These are phyloP conservation scores for Papilio dardanus DNA, from an alignment of 1,140 invertebrate genomes.

Conservation along the genomic window DNA sequence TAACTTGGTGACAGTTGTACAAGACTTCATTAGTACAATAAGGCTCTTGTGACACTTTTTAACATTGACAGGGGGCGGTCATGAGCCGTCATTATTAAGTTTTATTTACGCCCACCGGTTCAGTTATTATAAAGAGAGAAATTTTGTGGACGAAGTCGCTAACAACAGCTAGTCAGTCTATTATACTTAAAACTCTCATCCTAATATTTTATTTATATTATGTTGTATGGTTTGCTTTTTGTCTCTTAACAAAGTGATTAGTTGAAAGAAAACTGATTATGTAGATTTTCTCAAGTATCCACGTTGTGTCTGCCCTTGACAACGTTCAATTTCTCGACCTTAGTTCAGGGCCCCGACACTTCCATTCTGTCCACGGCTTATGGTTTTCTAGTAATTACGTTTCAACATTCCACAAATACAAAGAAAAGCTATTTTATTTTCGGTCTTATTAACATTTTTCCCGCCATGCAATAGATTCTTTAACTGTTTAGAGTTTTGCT, in stretches of 20 bases:
- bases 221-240: background rate
- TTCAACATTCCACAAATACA: background rate
- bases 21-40: too few species aligned
- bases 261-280: constrained; percentile 12
- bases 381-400: background rate
- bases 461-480: background rate
- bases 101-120: too few species aligned
- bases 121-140: too few species aligned
- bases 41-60: too few species aligned
- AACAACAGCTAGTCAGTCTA: too few species aligned
- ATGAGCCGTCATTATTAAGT: too few species aligned
- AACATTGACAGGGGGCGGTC: too few species aligned
- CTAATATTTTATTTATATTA: too few species aligned
- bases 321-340: constrained; percentile 19
- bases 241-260: background rate
- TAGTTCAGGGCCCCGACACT: constrained; percentile 5
- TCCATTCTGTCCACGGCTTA: constrained; percentile 3
- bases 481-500: too few species aligned
- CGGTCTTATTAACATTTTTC: background rate
- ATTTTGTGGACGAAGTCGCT: too few species aligned
- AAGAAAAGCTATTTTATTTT: background rate
- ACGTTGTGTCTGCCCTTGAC: constrained; percentile 1
- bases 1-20: too few species aligned
- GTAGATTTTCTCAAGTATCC: background rate
- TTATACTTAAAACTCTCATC: too few species aligned